Conservation (phyloP, 2,888 invertebrate genomes). For the Apamea epomidion region DNA sequence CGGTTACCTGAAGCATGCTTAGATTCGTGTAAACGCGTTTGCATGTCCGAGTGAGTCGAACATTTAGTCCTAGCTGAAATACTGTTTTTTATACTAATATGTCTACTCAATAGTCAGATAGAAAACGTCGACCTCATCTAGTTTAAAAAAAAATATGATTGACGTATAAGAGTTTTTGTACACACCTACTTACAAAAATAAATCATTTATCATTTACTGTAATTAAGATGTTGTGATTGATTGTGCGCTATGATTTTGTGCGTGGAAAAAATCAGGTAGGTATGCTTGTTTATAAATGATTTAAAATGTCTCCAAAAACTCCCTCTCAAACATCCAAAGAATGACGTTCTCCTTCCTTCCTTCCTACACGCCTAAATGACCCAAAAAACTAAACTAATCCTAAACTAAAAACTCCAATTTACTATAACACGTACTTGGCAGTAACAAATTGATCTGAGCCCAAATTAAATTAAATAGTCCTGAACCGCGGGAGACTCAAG, state of each 20-base stretch:
- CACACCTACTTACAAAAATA: too few species aligned
- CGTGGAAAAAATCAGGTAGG: neutral
- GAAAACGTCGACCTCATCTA: too few species aligned
- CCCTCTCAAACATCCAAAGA: neutral
- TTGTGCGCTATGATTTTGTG: neutral
- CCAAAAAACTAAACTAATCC: conserved; percentile 45
- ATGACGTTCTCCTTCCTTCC: conserved; percentile 22
- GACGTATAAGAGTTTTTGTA: too few species aligned
- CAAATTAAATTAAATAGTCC: conserved; percentile 65
- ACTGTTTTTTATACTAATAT: neutral
- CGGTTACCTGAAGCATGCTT: too few species aligned
- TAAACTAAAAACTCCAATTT: conserved; percentile 61
- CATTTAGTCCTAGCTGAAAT: too few species aligned
- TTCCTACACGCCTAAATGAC: conserved; percentile 8
- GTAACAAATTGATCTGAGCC: conserved; percentile 64
- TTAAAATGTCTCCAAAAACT: neutral
- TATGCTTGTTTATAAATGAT: conserved; percentile 1
- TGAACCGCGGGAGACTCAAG: conserved; percentile 46
- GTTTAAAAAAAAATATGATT: too few species aligned
- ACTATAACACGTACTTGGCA: conserved; percentile 53
- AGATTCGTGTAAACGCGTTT: too few species aligned
- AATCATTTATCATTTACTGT: too few species aligned
- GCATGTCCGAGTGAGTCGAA: too few species aligned
- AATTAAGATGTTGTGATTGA: neutral
- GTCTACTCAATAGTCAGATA: too few species aligned